Conservation (phyloP, 92 coral and sea anemone species). For the Porites evermanni region DNA sequence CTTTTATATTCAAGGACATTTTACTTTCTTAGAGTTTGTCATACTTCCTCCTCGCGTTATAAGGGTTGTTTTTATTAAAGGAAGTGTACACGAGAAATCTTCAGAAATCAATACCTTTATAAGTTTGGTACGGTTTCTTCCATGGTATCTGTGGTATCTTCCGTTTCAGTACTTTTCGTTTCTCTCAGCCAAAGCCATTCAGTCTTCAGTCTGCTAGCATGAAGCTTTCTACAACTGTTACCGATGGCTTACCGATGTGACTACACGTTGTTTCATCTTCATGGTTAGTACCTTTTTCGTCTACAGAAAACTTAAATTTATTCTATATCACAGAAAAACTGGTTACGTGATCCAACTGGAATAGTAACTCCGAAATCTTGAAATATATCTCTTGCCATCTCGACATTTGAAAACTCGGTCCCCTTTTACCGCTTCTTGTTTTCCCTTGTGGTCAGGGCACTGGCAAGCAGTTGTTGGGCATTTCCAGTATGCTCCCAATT, state of each 20-base stretch:
- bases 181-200: conserved; percentile 42
- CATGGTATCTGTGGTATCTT: not conserved
- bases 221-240: conserved; percentile 42
- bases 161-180: conserved; percentile 3
- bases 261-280: no score
- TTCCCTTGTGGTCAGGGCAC: conserved; percentile 61
- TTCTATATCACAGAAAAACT: no score
- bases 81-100: not conserved
- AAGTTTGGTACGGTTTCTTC: not conserved
- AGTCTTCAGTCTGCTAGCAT: conserved; percentile 15
- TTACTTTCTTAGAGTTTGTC: no score
- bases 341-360: conserved; percentile 17
- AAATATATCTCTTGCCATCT: conserved; percentile 40
- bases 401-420: conserved; percentile 51
- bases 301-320: no score
- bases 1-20: no score
- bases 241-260: conserved; percentile 8
- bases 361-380: conserved; percentile 36
- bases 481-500: conserved; percentile 1
- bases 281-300: no score
- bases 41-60: no score
- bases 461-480: conserved; percentile 36
- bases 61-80: no score
- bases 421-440: conserved; percentile 44
- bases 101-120: conserved; percentile 1